Evolutionary conservation across 2,888 invertebrate species (phyloP), one percentile per base, ranked within the genome.

Genomic region (Acholoe squamosa): DNA sequence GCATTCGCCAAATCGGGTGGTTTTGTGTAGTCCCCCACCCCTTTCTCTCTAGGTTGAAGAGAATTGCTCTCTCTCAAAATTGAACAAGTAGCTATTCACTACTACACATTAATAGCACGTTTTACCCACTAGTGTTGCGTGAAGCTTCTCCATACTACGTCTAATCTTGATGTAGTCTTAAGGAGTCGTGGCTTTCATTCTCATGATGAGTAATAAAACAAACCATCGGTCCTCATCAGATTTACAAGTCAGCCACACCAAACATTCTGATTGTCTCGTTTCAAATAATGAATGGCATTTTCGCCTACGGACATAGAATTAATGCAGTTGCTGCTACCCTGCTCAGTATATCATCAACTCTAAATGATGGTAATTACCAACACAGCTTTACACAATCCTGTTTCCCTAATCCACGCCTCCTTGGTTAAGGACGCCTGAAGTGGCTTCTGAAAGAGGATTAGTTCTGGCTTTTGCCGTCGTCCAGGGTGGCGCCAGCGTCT

Each of bases 401-500:
- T 61, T 61, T 61, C 61, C n/a, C 22, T 14, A 61, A n/a, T 19
- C 77, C 25, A 28, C 25, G 77, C 77, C 77, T 19, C 5, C 16
- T 25, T 77, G 77, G 77, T 12, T 84, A 0, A 22, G 19, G 33
- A 34, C 28, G 12, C 22, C 12, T 34, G 43, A 25, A 0, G 19
- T 34, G 28, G 61, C 61, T 61, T 61, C 61, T 19, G 19, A 61
- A 61, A 3, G n/a, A 25, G 25, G 28, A 25, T 76, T 54, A 86
- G 54, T 86, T 54, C 86, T 7, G 7, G 86, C 10, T 52, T 86
- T 28, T 12, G 12, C 86, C 86, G 86, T 54, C 33, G 54, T 1
- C 19, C 28, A 86, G 14, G 86, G 54, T 86, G 86, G 86, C 86
- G 86, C 86, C 54, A 86, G 54, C 56, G 86, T 31, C 25, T 86